Evolutionary conservation across 2,888 invertebrate species (phyloP).

Genomic region (Petrolisthes cinctipes): DNA sequence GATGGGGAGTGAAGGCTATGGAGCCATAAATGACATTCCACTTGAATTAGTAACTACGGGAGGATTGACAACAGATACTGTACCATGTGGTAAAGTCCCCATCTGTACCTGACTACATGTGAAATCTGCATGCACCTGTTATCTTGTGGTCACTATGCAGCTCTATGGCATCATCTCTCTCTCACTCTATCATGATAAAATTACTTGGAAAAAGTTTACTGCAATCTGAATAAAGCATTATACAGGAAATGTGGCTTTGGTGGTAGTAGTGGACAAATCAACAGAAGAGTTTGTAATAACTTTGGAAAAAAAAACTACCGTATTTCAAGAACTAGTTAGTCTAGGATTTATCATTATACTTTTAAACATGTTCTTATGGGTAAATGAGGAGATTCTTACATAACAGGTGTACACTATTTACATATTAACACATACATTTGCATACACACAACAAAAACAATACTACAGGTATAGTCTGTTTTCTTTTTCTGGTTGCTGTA

Average conservation of each 20-base stretch:
- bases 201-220: not conserved
- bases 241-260: not conserved
- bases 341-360: not conserved
- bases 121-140: not conserved
- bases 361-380: not conserved
- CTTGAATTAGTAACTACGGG: no score
- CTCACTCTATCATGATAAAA: not conserved
- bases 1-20: no score
- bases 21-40: no score
- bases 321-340: not conserved
- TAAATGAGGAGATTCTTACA: constrained; percentile 6
- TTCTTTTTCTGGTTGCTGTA: not conserved
- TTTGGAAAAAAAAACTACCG: not conserved
- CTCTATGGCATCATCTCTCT: not conserved
- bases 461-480: constrained; percentile 6
- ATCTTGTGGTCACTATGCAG: no score
- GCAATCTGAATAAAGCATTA: not conserved
- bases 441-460: not conserved
- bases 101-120: not conserved
- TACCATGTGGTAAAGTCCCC: no score
- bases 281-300: not conserved
- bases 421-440: not conserved
- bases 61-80: no score
- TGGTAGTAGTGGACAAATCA: not conserved
- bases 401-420: constrained; percentile 8